Conservation (phyloP, 2,797 vertebrate species). For the Zalophus californianus region DNA sequence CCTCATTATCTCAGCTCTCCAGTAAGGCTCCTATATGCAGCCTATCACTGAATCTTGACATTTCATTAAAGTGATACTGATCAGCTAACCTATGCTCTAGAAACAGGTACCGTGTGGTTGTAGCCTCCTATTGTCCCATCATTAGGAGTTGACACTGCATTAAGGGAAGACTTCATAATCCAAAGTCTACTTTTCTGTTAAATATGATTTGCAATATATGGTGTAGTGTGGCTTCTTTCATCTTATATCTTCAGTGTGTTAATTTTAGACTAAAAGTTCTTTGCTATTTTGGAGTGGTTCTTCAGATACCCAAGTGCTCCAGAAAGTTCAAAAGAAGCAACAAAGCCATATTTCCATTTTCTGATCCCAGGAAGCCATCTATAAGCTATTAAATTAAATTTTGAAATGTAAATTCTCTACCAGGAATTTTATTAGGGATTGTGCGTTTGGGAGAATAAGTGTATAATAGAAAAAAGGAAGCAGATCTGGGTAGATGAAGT, state of each 20-base stretch:
- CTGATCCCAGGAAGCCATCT: background rate
- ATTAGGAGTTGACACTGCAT: background rate
- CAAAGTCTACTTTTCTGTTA: background rate
- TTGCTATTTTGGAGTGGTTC: background rate
- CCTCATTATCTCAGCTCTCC: constrained; percentile 17
- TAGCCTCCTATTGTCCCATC: background rate
- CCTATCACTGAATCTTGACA: background rate
- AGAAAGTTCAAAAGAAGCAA: background rate
- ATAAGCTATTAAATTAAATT: background rate
- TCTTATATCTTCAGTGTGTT: background rate
- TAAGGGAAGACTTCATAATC: background rate
- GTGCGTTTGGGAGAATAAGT: background rate
- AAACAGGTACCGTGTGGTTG: background rate
- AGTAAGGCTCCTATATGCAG: background rate
- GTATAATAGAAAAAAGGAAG: background rate
- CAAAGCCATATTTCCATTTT: background rate
- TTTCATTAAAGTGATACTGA: constrained; percentile 64
- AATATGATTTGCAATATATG: background rate
- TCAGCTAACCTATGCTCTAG: background rate
- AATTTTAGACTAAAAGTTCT: background rate
- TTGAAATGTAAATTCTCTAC: background rate
- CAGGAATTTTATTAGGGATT: background rate
- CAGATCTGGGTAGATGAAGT: background rate
- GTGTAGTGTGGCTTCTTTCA: background rate
- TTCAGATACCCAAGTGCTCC: background rate